Evolutionary conservation across 2,113 vertebrate species (phyloP).

Genomic region (Pungitius pungitius): DNA sequence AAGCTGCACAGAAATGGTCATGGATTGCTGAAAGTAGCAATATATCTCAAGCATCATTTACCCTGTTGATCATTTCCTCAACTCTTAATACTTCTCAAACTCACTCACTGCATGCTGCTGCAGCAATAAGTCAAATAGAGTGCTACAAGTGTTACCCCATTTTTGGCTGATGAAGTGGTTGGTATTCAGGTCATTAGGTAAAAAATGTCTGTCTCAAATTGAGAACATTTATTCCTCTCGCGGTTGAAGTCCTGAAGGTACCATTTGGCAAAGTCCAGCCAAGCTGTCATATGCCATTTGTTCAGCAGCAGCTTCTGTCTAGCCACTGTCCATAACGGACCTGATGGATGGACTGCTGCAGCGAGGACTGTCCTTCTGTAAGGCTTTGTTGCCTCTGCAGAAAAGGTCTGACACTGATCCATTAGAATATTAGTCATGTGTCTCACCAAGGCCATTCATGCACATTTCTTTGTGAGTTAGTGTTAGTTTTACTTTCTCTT

Average conservation of each 20-base stretch:
- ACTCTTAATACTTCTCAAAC: background rate
- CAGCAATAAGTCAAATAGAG: background rate
- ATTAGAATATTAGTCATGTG: constrained; percentile 16
- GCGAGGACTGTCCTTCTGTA: constrained; percentile 27
- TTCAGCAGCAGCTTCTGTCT: constrained; percentile 39
- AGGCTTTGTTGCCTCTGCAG: constrained; percentile 23
- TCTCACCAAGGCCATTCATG: constrained; percentile 18
- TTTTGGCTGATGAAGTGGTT: constrained; percentile 13
- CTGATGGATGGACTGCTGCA: constrained; percentile 52
- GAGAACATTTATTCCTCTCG: constrained; percentile 37
- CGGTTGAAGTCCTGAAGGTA: constrained; percentile 46
- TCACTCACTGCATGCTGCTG: background rate
- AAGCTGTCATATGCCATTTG: constrained; percentile 70
- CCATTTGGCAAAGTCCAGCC: constrained; percentile 63
- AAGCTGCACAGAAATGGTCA: background rate
- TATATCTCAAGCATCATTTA: background rate
- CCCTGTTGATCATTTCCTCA: background rate
- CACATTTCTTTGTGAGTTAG: background rate
- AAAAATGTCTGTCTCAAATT: constrained; percentile 11
- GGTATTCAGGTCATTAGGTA: constrained; percentile 31
- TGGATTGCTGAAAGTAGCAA: background rate
- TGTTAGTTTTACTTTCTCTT: constrained; percentile 4
- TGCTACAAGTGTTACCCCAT: background rate
- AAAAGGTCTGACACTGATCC: constrained; percentile 23
- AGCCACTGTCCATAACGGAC: constrained; percentile 38